Conservation (phyloP, 2,888 invertebrate species). For the Pristionchus entomophagus region DNA sequence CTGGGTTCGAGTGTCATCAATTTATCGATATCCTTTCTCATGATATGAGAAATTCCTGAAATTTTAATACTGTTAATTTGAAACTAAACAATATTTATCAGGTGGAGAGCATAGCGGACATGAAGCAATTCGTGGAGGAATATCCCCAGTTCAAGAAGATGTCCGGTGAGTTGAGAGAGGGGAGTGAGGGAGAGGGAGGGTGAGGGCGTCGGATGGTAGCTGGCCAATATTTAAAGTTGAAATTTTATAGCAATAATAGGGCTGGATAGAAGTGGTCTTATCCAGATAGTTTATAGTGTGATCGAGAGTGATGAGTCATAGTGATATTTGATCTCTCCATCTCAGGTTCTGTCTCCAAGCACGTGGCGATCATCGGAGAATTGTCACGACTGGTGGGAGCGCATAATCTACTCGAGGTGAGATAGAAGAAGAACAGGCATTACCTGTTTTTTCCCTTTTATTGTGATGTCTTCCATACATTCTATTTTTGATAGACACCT, state of each 20-base stretch:
- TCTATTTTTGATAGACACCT: too few species aligned
- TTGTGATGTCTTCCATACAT: too few species aligned
- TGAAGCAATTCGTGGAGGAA: slow-evolving; percentile 92
- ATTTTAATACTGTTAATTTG: background rate
- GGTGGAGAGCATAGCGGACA: slow-evolving; percentile 97
- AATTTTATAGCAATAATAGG: too few species aligned
- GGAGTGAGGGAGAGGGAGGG: background rate
- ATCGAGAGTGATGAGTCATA: too few species aligned
- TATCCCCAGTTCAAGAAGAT: slow-evolving; percentile 94
- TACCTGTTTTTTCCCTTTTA: too few species aligned
- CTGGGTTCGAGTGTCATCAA: background rate
- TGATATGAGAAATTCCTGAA: background rate
- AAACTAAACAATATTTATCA: slow-evolving; percentile 75
- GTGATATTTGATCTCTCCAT: too few species aligned
- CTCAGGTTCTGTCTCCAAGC: slow-evolving; percentile 89
- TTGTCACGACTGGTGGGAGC: slow-evolving; percentile 88
- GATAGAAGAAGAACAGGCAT: too few species aligned
- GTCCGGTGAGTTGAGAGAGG: slow-evolving; percentile 75
- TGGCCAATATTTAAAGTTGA: too few species aligned
- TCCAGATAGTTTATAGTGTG: too few species aligned
- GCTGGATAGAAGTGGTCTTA: too few species aligned
- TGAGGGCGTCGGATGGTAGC: too few species aligned
- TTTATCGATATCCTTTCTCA: background rate
- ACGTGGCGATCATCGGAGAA: slow-evolving; percentile 96
- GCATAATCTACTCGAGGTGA: slow-evolving; percentile 87